phyloP scores from a whole-genome alignment of 2,888 invertebrate genomes.

The Balanococcus diminutus region DNA sequence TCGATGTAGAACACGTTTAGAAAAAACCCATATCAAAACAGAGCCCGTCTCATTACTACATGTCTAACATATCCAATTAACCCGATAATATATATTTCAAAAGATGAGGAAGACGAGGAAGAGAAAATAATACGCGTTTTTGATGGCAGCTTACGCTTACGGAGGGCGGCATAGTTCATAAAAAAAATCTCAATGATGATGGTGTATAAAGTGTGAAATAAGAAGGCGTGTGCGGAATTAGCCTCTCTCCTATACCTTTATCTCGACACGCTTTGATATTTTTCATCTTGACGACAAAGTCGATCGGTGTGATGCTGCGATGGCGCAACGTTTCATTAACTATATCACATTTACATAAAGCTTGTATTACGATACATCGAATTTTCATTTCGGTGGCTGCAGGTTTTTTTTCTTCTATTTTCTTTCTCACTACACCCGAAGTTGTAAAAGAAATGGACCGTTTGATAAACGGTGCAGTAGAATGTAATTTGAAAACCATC shows the following conservation, averaged over 20 bases:
- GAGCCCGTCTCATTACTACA: neutral
- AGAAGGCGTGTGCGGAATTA: neutral
- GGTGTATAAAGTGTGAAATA: no score
- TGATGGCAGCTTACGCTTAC: neutral
- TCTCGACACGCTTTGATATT: neutral
- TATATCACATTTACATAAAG: constrained; percentile 23
- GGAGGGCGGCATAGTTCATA: neutral
- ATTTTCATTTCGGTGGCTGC: neutral
- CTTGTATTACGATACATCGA: neutral
- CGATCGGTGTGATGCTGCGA: neutral
- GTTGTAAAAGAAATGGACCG: constrained; percentile 4
- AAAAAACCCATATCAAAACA: neutral
- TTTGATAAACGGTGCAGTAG: constrained; percentile 8
- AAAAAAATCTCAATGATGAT: neutral
- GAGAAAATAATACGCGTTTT: neutral
- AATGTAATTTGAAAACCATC: constrained; percentile 35
- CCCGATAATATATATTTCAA: neutral
- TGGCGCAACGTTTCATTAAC: neutral
- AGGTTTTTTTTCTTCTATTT: neutral
- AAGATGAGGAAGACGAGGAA: neutral
- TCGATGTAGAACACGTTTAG: neutral
- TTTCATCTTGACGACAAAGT: neutral
- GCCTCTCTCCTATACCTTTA: neutral
- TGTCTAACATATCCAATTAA: constrained; percentile 13
- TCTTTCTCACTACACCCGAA: neutral